Evolutionary conservation across 2,797 vertebrate genomes (phyloP).

Genomic region (Gymnothorax reevesii): DNA sequence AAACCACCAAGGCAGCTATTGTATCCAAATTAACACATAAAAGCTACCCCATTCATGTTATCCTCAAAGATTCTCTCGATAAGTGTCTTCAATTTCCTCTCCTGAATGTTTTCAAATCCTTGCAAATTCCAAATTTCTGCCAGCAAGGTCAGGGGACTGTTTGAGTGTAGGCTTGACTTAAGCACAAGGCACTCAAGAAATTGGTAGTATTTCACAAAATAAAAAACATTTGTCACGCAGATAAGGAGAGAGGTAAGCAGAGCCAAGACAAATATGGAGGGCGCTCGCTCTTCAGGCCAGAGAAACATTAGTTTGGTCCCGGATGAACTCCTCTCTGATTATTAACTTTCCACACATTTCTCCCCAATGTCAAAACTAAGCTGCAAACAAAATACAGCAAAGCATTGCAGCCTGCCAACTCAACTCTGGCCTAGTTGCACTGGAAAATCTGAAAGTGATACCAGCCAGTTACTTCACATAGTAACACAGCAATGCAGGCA

Average conservation of each 20-base stretch:
- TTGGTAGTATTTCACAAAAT: constrained; percentile 24
- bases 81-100: constrained; percentile 16
- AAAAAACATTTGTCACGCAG: constrained; percentile 28
- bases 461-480: neutral
- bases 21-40: neutral
- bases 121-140: neutral
- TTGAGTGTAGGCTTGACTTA: constrained; percentile 17
- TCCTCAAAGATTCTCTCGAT: constrained; percentile 21
- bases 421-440: neutral
- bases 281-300: constrained; percentile 31
- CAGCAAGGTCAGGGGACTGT: constrained; percentile 17
- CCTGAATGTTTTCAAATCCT: constrained; percentile 23
- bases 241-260: constrained; percentile 24
- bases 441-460: constrained; percentile 12
- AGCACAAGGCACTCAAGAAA: constrained; percentile 26
- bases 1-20: neutral
- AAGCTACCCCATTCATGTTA: constrained; percentile 7
- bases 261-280: constrained; percentile 41
- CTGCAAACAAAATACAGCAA: constrained; percentile 15
- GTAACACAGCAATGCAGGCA: neutral
- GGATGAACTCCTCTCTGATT: constrained; percentile 30
- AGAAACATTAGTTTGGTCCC: constrained; percentile 35
- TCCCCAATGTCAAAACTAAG: constrained; percentile 21
- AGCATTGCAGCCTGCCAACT: neutral
- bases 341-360: constrained; percentile 29